Conservation (phyloP, 2,113 vertebrate species). For the Cyanocitta stelleri region DNA sequence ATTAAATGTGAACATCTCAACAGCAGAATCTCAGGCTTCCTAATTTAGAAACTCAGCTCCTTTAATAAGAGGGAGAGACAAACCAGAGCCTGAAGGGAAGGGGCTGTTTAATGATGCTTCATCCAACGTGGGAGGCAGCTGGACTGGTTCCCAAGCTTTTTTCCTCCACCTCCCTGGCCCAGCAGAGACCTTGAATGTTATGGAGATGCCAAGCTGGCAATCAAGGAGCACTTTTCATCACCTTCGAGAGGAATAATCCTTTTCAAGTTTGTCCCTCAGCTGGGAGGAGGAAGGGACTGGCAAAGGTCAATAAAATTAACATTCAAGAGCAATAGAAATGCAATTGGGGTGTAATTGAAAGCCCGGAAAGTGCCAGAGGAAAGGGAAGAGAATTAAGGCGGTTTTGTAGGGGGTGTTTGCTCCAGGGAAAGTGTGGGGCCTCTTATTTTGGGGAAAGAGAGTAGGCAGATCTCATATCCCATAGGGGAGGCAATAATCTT, state of each 20-base stretch:
- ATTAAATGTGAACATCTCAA: background rate
- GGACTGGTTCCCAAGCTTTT: background rate
- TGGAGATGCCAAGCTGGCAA: background rate
- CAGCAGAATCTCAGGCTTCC: background rate
- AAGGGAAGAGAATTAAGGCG: background rate
- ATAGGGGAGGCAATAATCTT: background rate
- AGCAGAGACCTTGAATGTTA: background rate
- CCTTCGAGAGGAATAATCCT: background rate
- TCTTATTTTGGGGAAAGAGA: background rate
- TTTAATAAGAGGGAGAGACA: background rate
- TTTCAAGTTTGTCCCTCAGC: background rate
- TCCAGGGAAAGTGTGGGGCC: background rate
- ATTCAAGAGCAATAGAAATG: background rate
- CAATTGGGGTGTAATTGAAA: background rate
- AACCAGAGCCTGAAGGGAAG: background rate
- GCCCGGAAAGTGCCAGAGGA: background rate
- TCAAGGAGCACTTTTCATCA: background rate
- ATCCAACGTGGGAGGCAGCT: background rate
- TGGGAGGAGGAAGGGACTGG: background rate
- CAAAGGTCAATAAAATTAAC: background rate
- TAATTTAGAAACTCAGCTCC: background rate
- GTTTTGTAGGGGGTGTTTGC: background rate
- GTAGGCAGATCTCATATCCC: background rate
- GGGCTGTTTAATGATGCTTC: background rate
- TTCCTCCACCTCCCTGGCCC: background rate